Conservation (phyloP, 2,113 vertebrate genomes). For the Dipodomys merriami region DNA sequence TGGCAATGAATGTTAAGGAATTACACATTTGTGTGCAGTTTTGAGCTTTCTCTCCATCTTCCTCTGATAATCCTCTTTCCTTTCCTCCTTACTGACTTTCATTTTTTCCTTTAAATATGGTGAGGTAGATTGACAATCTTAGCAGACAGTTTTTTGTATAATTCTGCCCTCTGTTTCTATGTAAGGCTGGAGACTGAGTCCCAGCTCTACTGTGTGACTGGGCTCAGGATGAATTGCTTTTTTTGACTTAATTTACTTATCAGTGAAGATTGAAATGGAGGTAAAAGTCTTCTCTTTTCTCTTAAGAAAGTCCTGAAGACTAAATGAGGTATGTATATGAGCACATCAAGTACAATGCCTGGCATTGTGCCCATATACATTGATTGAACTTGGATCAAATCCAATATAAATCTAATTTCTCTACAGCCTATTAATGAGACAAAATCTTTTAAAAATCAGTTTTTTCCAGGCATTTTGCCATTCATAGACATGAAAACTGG, state of each 20-base stretch:
- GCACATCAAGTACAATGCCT: background rate
- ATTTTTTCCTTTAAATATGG: background rate
- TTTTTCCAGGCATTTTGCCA: background rate
- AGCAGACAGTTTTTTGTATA: background rate
- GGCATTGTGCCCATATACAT: background rate
- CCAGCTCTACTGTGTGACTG: background rate
- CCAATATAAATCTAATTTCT: background rate
- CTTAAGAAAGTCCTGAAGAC: background rate
- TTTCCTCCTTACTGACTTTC: background rate
- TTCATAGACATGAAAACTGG: background rate
- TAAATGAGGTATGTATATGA: background rate
- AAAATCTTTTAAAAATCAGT: background rate
- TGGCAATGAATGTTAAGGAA: background rate
- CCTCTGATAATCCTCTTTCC: background rate
- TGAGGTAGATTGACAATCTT: background rate
- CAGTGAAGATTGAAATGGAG: background rate
- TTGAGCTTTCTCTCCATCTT: background rate
- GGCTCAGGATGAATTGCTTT: background rate
- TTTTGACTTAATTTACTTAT: background rate
- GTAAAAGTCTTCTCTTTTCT: background rate
- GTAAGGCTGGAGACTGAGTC: background rate
- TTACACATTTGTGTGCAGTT: background rate
- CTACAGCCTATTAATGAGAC: background rate
- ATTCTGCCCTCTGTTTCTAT: background rate
- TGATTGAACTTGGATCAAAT: background rate